A percentile compares a stretch with the other conserved stretches of the same genome.
phyloP scores from a whole-genome alignment of 1,140 invertebrate genomes.

The Ooceraea biroi region DNA sequence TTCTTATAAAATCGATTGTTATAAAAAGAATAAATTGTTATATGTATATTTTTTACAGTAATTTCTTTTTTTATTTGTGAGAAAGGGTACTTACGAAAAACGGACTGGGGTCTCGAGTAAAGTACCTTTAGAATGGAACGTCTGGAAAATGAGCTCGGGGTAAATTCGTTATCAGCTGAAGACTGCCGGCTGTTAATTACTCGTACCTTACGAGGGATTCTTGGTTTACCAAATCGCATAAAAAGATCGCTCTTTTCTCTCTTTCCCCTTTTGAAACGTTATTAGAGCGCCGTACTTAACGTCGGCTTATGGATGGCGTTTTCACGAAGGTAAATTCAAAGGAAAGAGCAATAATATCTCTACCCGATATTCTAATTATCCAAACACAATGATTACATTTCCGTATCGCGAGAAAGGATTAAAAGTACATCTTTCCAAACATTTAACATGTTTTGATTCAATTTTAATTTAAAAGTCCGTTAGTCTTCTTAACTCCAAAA shows the following conservation, averaged over 20 bases:
- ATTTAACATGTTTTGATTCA: too few relatives aligned
- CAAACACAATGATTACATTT: too few relatives aligned
- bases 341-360: not conserved
- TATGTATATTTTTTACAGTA: too few relatives aligned
- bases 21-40: not conserved
- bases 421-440: too few relatives aligned
- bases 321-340: constrained; percentile 18
- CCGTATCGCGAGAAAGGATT: too few relatives aligned
- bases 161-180: constrained; percentile 25
- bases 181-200: constrained; percentile 30
- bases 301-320: not conserved
- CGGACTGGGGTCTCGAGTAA: not conserved
- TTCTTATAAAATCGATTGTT: not conserved
- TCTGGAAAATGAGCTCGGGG: constrained; percentile 1
- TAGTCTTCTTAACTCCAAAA: too few relatives aligned
- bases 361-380: too few relatives aligned
- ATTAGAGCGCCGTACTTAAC: not conserved
- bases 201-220: not conserved
- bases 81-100: not conserved
- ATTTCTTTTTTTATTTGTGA: not conserved
- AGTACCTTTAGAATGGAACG: not conserved
- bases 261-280: not conserved
- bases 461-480: too few relatives aligned
- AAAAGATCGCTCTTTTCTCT: not conserved
- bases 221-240: constrained; percentile 13